Evolutionary conservation across 2,797 vertebrate species (phyloP), one percentile per base, ranked within the genome.

Genomic region (Rhynchonycteris naso): DNA sequence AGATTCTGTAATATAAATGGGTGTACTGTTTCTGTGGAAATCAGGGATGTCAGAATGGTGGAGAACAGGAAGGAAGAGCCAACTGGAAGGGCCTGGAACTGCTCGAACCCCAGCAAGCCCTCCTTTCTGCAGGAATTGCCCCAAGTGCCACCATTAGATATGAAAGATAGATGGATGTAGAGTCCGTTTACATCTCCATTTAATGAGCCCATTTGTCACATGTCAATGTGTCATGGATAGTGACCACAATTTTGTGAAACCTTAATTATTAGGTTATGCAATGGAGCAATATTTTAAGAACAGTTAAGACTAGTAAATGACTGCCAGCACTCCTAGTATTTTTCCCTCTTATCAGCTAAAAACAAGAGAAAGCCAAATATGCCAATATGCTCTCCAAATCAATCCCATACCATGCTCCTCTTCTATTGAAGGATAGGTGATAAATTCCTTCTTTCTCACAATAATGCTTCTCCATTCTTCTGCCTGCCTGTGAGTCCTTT

Each of bases 191-290:
- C 21, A 38, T 52, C 6, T 9, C 38, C 12, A n/a, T 65, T 80
- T 65, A 78, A 33, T 26, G 4, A 2, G 43, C 38, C 24, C 65
- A 2, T 69, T 56, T 66, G 24, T 24, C 65, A 90, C 5, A 0
- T 71, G 52, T 16, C 22, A 78, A 63, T 28, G 6, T 74, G 52
- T 21, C n/a, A 38, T 69, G 33, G 56, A 63, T 6, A 80, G 47
- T 50, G 28, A 58, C 10, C 71, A 90, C 83, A 56, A 69, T 66
- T 95, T 84, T 89, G 28, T 84, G 28, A 83, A 87, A 33, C 68
- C 28, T 38, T 68, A 56, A 79, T 54, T 88, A 80, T 56, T 81
- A n/a, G 9, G 7, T 63, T 47, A 63, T 59, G 22, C 0, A 24
- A 69, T n/a, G 87, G 7, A 83, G 5, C 30, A 90, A n/a, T 54